A percentile compares a stretch with the other conserved stretches of the same genome.
phyloP scores from a whole-genome alignment of 1,140 invertebrate genomes.

The Diorhabda carinulata region DNA sequence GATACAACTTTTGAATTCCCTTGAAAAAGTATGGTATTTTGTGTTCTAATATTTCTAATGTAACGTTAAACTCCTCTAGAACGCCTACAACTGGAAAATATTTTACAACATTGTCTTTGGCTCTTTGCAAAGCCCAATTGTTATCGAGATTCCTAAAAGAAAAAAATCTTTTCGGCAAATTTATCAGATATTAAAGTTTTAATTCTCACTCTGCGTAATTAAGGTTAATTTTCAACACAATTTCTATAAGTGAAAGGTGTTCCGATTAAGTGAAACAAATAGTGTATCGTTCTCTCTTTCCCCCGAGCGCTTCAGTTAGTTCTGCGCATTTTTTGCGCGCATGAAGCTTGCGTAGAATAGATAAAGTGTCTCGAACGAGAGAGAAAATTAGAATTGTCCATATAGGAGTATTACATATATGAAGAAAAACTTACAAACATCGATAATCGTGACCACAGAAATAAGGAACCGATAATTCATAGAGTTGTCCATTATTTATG shows the following conservation, averaged over 20 bases:
- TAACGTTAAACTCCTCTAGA: constrained; percentile 61
- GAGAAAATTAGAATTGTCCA: no score
- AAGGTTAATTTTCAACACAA: no score
- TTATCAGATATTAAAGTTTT: no score
- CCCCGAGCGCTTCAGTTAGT: no score
- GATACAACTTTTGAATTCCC: constrained; percentile 54
- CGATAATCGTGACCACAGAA: constrained; percentile 63
- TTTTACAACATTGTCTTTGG: constrained; percentile 61
- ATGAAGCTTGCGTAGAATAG: no score
- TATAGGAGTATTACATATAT: no score
- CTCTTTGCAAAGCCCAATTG: constrained; percentile 58
- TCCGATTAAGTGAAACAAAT: no score
- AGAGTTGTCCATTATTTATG: constrained; percentile 42
- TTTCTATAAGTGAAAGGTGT: no score
- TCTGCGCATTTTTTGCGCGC: no score
- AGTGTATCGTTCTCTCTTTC: no score
- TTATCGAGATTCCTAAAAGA: constrained; percentile 56
- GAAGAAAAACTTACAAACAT: constrained; percentile 53
- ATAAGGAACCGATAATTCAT: constrained; percentile 57
- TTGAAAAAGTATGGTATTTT: constrained; percentile 59
- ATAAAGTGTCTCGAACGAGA: no score
- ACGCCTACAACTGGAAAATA: constrained; percentile 65
- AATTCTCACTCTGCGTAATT: no score
- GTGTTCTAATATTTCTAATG: constrained; percentile 56
- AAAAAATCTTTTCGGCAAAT: background rate